phyloP scores from a whole-genome alignment of 2,888 invertebrate species.

The Biston stratarius region DNA sequence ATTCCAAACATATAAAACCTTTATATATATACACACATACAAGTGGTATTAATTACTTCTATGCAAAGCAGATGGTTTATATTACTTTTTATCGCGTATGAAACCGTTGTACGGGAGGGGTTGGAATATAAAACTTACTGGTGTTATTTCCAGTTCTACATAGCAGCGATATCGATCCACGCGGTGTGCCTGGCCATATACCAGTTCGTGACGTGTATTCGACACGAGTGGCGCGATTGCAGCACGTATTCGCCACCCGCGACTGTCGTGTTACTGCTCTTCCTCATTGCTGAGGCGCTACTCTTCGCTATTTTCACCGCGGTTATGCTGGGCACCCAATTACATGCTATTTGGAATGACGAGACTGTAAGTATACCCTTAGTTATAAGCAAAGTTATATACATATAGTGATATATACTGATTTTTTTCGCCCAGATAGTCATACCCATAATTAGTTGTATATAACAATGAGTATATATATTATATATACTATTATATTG shows the following conservation, averaged over 20 bases:
- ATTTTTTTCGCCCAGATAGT: too few species aligned
- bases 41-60: too few species aligned
- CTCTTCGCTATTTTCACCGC: conserved; percentile 99
- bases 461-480: too few species aligned
- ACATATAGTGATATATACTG: too few species aligned
- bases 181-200: conserved; percentile 96
- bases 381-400: not conserved
- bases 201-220: conserved; percentile 97
- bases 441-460: too few species aligned
- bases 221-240: conserved; percentile 98
- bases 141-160: conserved; percentile 93
- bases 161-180: conserved; percentile 98
- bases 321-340: conserved; percentile 98
- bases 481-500: too few species aligned
- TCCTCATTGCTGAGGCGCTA: conserved; percentile 97
- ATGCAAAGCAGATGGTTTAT: too few species aligned
- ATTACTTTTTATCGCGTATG: too few species aligned
- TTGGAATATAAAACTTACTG: too few species aligned
- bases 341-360: conserved; percentile 99
- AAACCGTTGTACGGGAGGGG: too few species aligned
- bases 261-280: conserved; percentile 96
- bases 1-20: too few species aligned
- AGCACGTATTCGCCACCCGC: conserved; percentile 97
- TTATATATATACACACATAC: too few species aligned
- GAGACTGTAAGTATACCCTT: conserved; percentile 91